Evolutionary conservation across 2,888 invertebrate genomes (phyloP).

Genomic region (Melieria crassipennis): DNA sequence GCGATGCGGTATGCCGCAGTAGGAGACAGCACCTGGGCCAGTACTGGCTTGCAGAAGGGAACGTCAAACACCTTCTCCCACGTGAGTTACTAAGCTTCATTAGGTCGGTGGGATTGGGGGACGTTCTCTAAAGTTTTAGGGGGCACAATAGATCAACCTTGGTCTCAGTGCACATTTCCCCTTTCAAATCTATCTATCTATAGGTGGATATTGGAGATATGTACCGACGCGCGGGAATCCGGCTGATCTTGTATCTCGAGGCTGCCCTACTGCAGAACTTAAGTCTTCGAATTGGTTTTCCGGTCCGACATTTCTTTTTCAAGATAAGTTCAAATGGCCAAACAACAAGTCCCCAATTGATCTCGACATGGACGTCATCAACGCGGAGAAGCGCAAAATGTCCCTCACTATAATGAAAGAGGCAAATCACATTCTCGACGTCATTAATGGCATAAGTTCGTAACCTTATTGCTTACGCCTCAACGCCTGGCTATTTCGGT

Average conservation of each 20-base stretch:
- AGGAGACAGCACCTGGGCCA: too few species aligned
- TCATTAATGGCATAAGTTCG: slow-evolving; percentile 5
- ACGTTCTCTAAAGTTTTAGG: too few species aligned
- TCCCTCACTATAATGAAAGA: background rate
- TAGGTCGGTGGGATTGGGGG: too few species aligned
- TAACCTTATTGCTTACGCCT: background rate
- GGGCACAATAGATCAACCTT: too few species aligned
- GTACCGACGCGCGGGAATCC: background rate
- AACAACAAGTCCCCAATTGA: background rate
- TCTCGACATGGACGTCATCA: background rate
- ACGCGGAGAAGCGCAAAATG: slow-evolving; percentile 17
- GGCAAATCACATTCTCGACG: too few species aligned
- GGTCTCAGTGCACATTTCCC: too few species aligned
- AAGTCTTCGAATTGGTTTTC: background rate
- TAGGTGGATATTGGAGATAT: background rate
- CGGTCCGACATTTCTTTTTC: background rate
- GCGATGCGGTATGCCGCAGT: too few species aligned
- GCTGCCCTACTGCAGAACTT: background rate
- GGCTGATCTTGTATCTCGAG: slow-evolving; percentile 7
- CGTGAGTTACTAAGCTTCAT: too few species aligned
- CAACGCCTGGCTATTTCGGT: slow-evolving; percentile 7
- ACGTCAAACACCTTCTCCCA: too few species aligned
- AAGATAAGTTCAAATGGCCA: background rate
- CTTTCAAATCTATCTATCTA: too few species aligned
- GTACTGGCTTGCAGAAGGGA: too few species aligned